Percentiles rank a stretch among this genome's conserved stretches.
These are phyloP conservation scores for Dicerorhinus sumatrensis DNA, from an alignment of 2,113 vertebrate genomes.

Conservation along the genomic window DNA sequence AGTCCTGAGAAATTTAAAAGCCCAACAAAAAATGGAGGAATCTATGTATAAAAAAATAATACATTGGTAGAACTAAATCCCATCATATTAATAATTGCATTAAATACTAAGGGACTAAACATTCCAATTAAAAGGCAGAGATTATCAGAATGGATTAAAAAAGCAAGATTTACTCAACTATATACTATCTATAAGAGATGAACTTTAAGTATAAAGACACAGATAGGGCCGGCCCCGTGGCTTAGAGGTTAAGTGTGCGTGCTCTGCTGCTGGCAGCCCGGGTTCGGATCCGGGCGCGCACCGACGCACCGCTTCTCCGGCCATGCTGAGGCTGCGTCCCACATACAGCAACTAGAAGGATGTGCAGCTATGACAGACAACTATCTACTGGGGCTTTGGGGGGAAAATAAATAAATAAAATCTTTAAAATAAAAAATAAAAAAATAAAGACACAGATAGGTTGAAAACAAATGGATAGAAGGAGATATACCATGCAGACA, in stretches of 20 bases:
- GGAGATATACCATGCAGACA: background rate
- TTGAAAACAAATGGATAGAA: background rate
- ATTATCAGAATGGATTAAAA: background rate
- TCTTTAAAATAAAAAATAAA: no score
- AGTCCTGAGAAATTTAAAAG: background rate
- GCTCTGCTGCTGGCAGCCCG: no score
- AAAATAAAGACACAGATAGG: background rate
- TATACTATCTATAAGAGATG: background rate
- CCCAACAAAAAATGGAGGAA: background rate
- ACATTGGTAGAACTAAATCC: background rate
- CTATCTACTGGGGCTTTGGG: no score
- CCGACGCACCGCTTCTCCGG: no score
- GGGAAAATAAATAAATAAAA: no score
- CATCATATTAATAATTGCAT: background rate
- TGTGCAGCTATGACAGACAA: no score
- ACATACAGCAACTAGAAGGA: no score
- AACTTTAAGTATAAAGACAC: background rate
- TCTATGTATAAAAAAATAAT: background rate
- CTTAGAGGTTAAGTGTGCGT: no score
- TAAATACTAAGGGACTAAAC: background rate
- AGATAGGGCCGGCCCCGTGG: no score
- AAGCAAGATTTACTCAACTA: background rate
- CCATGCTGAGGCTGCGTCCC: no score
- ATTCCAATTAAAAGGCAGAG: background rate
- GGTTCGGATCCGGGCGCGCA: no score